A percentile compares a stretch with the other conserved stretches of the same genome.
Conservation (phyloP, 2,113 vertebrate genomes). For the Phylloscopus trochilus region DNA sequence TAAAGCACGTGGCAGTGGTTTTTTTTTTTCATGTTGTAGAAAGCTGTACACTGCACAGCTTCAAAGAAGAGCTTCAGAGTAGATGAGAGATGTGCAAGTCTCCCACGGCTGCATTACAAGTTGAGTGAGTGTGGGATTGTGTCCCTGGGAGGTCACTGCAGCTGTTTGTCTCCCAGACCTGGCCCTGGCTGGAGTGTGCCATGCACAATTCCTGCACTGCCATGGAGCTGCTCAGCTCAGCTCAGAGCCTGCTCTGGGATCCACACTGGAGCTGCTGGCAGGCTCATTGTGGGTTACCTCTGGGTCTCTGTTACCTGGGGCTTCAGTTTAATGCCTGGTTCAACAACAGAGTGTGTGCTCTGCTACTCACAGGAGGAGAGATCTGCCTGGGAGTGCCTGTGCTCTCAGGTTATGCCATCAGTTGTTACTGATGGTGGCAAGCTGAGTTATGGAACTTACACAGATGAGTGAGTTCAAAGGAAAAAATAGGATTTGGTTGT, state of each 20-base stretch:
- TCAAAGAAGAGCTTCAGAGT: neutral
- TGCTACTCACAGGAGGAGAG: neutral
- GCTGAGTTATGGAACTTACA: neutral
- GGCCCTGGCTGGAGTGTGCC: neutral
- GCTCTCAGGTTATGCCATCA: neutral
- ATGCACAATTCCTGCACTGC: neutral
- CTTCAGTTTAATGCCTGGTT: neutral
- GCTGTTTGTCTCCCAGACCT: fast-evolving
- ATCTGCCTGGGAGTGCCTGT: neutral
- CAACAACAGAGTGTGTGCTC: neutral
- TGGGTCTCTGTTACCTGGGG: neutral
- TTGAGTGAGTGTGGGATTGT: neutral
- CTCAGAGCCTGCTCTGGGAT: neutral
- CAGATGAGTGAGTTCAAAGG: neutral
- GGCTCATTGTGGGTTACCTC: neutral
- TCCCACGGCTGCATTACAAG: neutral
- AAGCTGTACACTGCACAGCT: neutral
- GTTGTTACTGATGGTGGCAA: neutral
- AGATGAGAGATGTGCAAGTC: neutral
- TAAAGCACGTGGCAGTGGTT: neutral
- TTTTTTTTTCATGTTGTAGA: neutral
- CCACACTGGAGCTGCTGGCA: neutral
- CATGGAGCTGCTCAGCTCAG: neutral
- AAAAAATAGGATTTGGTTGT: neutral
- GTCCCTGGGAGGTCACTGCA: neutral